phyloP scores from a whole-genome alignment of 2,888 invertebrate species.

The Tetranychus piercei region DNA sequence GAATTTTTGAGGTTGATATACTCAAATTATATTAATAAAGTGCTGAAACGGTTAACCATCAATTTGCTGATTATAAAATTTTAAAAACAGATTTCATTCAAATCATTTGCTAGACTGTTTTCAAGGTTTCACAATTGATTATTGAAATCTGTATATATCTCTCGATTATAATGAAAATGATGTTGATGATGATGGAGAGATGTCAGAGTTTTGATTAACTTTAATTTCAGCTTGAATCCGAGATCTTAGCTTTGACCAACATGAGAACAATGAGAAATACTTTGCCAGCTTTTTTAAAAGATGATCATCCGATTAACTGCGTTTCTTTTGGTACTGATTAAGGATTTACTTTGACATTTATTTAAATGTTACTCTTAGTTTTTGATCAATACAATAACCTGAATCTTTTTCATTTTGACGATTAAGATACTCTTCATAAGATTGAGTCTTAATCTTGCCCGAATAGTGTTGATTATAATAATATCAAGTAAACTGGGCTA shows the following conservation, averaged over 20 bases:
- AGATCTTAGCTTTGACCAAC: too few relatives aligned
- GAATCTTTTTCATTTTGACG: background rate
- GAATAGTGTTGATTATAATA: too few relatives aligned
- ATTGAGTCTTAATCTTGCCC: too few relatives aligned
- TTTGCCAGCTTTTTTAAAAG: too few relatives aligned
- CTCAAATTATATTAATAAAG: background rate
- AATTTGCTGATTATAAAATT: background rate
- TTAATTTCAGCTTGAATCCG: background rate
- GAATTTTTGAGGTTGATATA: too few relatives aligned
- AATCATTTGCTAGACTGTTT: background rate
- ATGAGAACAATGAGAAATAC: too few relatives aligned
- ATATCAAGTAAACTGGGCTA: background rate
- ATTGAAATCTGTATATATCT: background rate
- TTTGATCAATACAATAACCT: background rate
- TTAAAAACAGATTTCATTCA: background rate
- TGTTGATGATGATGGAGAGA: too few relatives aligned
- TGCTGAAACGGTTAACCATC: background rate
- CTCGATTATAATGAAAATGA: too few relatives aligned
- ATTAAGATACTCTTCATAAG: background rate
- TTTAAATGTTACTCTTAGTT: background rate
- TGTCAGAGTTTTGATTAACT: background rate
- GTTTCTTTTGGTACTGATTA: background rate
- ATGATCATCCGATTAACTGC: background rate
- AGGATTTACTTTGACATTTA: background rate
- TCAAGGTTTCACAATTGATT: too few relatives aligned